These are phyloP conservation scores for Hippocampus mohnikei DNA, from an alignment of 2,113 vertebrate genomes.

Conservation along the genomic window DNA sequence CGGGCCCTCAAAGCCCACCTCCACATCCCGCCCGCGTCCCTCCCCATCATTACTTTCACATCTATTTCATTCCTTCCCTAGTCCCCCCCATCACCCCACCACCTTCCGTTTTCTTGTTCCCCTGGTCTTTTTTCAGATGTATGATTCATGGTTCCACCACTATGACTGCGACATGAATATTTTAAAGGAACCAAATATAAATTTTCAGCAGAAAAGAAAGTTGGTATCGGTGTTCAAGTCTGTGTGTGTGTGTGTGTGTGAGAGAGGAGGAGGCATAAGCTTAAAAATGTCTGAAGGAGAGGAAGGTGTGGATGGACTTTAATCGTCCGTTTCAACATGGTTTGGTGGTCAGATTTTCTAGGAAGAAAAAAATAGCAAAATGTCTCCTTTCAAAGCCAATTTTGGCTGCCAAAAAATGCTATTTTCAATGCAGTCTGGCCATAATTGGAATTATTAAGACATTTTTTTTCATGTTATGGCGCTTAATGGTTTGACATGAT, in stretches of 20 bases:
- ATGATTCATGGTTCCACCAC: constrained; percentile 56
- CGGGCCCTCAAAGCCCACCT: neutral
- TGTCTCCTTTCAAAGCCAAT: neutral
- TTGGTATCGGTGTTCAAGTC: too few species aligned
- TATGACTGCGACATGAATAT: constrained; percentile 59
- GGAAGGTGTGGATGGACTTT: neutral
- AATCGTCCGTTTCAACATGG: neutral
- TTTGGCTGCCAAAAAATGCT: neutral
- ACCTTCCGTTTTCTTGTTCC: neutral
- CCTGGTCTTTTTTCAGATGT: constrained; percentile 42
- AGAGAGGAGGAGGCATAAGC: neutral
- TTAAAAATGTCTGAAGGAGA: neutral
- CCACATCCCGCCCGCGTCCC: neutral
- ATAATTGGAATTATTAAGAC: neutral
- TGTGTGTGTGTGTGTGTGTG: neutral
- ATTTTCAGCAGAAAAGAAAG: constrained; percentile 15
- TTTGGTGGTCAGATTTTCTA: neutral
- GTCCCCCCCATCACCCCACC: neutral
- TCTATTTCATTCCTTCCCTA: constrained; percentile 16
- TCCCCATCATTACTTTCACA: constrained; percentile 24
- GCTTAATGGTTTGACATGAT: constrained; percentile 55
- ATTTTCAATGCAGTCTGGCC: neutral
- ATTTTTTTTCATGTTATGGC: constrained; percentile 11
- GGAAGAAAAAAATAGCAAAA: neutral
- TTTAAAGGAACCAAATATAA: constrained; percentile 61